Conservation (phyloP, 1,140 invertebrate species). For the Euura saliciscinereae region DNA sequence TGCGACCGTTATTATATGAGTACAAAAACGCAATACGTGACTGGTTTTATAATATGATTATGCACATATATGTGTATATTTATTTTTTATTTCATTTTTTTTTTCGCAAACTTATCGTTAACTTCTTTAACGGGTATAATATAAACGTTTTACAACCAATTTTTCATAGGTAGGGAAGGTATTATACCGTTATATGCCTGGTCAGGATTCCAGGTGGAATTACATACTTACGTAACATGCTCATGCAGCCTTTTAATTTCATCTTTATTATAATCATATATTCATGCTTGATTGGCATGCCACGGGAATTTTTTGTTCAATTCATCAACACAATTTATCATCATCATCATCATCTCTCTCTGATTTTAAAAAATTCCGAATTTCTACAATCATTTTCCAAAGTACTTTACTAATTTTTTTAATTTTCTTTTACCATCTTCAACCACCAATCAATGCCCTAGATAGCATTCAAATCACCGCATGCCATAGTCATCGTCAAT, state of each 20-base stretch:
- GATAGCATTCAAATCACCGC: not conserved
- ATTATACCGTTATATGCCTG: not conserved
- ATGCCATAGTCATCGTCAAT: not conserved
- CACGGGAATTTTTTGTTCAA: conserved; percentile 11
- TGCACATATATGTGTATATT: too few relatives aligned
- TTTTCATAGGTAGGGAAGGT: too few relatives aligned
- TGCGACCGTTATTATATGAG: too few relatives aligned
- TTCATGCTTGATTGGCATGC: conserved; percentile 42
- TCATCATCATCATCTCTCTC: not conserved
- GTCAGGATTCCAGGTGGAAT: not conserved
- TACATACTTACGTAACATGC: conserved; percentile 28
- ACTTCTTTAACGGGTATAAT: not conserved
- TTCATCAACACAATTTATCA: not conserved
- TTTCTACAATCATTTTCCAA: not conserved
- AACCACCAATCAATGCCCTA: not conserved
- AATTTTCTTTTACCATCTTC: not conserved
- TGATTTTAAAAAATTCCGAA: not conserved
- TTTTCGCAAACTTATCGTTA: too few relatives aligned
- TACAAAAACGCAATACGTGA: too few relatives aligned
- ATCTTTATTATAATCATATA: conserved; percentile 28
- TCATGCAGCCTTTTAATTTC: conserved; percentile 37
- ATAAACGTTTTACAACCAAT: not conserved
- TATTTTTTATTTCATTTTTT: too few relatives aligned
- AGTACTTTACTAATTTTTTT: not conserved
- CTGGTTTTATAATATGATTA: too few relatives aligned